Percentiles rank a stretch among this genome's conserved stretches.
phyloP scores from a whole-genome alignment of 2,888 invertebrate genomes.

The Drosophila anceps region DNA sequence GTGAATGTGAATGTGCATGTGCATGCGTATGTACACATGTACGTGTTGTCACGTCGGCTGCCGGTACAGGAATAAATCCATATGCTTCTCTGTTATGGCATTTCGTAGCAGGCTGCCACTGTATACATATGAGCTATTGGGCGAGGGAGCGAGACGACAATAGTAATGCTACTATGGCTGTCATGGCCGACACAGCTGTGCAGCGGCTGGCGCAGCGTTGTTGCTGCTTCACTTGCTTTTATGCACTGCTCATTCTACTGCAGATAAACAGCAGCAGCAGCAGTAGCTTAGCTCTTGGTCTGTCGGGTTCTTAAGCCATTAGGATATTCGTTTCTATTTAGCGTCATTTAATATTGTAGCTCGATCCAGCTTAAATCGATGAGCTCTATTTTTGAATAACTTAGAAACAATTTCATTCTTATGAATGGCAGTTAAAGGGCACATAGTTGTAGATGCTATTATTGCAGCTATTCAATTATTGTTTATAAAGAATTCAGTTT shows the following conservation, averaged over 20 bases:
- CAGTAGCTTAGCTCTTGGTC: constrained; percentile 20
- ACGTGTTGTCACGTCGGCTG: constrained; percentile 37
- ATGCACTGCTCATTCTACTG: constrained; percentile 34
- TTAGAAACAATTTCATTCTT: background rate
- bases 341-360: background rate
- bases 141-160: constrained; percentile 40
- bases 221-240: constrained; percentile 67
- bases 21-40: background rate
- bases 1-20: background rate
- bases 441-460: constrained; percentile 16
- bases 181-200: constrained; percentile 15
- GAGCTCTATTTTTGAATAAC: background rate
- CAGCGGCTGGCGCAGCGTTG: constrained; percentile 11
- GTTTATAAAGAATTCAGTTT: too few relatives aligned
- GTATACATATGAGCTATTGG: background rate
- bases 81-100: constrained; percentile 36
- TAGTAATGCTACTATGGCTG: constrained; percentile 19
- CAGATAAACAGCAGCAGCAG: constrained; percentile 45
- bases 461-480: background rate
- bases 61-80: constrained; percentile 41
- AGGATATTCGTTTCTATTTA: background rate
- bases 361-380: background rate
- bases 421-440: background rate
- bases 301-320: constrained; percentile 1
- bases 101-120: background rate